Percentiles rank a stretch among this genome's conserved stretches.
Evolutionary conservation across 2,888 invertebrate species (phyloP).

Genomic region (Eupithecia subfuscata): DNA sequence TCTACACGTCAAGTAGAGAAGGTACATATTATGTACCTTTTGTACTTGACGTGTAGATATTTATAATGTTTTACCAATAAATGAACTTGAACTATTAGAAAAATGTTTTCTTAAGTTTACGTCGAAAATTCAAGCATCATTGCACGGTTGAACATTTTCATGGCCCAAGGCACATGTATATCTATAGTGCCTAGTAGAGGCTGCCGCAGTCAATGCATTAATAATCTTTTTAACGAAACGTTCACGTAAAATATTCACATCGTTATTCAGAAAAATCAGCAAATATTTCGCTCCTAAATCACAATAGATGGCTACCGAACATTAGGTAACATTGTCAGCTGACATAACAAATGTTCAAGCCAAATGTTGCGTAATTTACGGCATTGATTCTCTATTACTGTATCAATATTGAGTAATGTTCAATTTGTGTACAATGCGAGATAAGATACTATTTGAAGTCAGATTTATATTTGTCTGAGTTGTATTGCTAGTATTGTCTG

Average conservation of each 20-base stretch:
- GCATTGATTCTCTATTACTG: conserved; percentile 35
- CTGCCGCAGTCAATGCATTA: no score
- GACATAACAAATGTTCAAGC: conserved; percentile 41
- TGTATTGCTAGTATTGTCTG: background rate
- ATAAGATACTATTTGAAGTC: conserved; percentile 1
- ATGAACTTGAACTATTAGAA: no score
- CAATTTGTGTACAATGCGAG: conserved; percentile 16
- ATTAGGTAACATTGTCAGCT: conserved; percentile 40
- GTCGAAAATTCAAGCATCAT: no score
- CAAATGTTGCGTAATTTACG: conserved; percentile 45
- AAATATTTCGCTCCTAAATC: conserved; percentile 23
- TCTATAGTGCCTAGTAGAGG: no score
- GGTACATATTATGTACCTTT: no score
- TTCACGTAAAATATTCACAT: background rate
- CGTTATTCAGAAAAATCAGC: background rate
- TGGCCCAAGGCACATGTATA: no score
- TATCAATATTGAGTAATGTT: conserved; percentile 32
- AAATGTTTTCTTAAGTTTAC: background rate
- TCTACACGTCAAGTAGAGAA: no score
- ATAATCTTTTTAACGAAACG: background rate
- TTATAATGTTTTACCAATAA: no score
- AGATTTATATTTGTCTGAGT: conserved; percentile 6
- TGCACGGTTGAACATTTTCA: no score
- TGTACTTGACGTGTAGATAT: no score
- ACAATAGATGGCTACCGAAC: conserved; percentile 35